Base-by-base conservation (phyloP, 2,888 invertebrate genomes). In the Seira ritae region DNA sequence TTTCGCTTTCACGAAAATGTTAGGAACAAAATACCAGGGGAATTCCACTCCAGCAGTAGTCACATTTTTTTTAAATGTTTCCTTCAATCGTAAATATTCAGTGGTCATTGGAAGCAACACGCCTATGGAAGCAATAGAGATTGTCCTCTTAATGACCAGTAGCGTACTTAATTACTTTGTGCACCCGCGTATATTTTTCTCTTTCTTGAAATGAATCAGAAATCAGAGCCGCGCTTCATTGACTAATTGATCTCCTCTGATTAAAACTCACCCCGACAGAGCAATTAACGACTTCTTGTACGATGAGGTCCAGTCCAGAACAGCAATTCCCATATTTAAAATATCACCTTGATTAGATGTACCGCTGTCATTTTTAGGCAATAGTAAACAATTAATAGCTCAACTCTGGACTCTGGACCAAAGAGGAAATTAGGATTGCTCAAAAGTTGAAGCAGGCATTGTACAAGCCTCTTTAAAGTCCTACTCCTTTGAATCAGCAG, bases 401-500 rank as follows among this genome's bases (percentile, higher is more conserved):
- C 31, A 31, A 31, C 2, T 31, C 2, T 2, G 31, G 31, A 31
- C 3, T 4, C 31, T 31, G 2, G 31, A 31, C 31, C 31, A 31
- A 2, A 31, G 31, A 31, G 2, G 31, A 31, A 31, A 2, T 4
- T 2, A 31, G 2, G 31, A 31, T 31, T 31, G 3, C 31, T 8
- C 8, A n/a, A n/a, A n/a, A n/a, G n/a, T n/a, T n/a, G n/a, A n/a
- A n/a, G n/a, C n/a, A n/a, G n/a, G n/a, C n/a, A n/a, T n/a, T n/a
- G n/a, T n/a, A n/a, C n/a, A n/a, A n/a, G n/a, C n/a, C n/a, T 31
- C 31, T 8, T 8, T 8, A 31, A 31, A 31, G 8, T 31, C 31
- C 31, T 31, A 31, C 8, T 31, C 31, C 31, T 31, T 73, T 80
- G 79, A 80, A 60, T 80, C 79, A 80, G 79, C 79, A 80, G 68